Evolutionary conservation across 53 echinoderm and acorn worm species (phyloP).

Genomic region (Actinopyga echinites): DNA sequence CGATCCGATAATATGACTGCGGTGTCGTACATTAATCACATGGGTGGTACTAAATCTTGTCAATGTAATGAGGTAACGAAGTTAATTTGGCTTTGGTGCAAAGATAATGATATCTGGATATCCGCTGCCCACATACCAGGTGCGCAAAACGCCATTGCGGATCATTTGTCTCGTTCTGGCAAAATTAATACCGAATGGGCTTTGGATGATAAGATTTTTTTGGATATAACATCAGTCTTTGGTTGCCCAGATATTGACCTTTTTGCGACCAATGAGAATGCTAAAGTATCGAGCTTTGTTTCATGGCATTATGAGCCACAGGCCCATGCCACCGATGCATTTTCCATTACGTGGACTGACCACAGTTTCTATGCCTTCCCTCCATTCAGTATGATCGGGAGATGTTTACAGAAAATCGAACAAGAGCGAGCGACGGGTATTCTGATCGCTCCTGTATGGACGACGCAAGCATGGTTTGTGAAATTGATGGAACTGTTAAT

Average conservation of each 20-base stretch:
- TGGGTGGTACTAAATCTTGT: slow-evolving; percentile 37
- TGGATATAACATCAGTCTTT: background rate
- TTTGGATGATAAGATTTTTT: slow-evolving; percentile 4
- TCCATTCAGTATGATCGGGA: slow-evolving; percentile 55
- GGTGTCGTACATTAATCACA: slow-evolving; percentile 50
- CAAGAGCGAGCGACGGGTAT: slow-evolving; percentile 27
- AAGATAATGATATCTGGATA: slow-evolving; percentile 39
- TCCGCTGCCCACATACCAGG: slow-evolving; percentile 52
- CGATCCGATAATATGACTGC: slow-evolving; percentile 57
- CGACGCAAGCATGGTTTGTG: slow-evolving; percentile 50
- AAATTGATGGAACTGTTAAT: slow-evolving; percentile 42
- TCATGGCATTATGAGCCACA: slow-evolving; percentile 56
- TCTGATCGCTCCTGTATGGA: slow-evolving; percentile 26
- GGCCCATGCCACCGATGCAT: slow-evolving; percentile 41
- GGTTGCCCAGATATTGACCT: slow-evolving; percentile 23
- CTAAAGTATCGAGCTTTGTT: slow-evolving; percentile 32
- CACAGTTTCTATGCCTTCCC: slow-evolving; percentile 45
- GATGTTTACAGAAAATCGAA: slow-evolving; percentile 39
- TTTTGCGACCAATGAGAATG: slow-evolving; percentile 45
- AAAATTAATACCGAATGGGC: slow-evolving; percentile 51
- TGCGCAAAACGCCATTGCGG: slow-evolving; percentile 33
- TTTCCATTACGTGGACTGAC: slow-evolving; percentile 34
- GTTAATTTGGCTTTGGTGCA: slow-evolving; percentile 44
- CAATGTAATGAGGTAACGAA: slow-evolving; percentile 42
- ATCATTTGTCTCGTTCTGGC: slow-evolving; percentile 13